Conservation (phyloP, 2,113 vertebrate species). For the Gulo gulo region DNA sequence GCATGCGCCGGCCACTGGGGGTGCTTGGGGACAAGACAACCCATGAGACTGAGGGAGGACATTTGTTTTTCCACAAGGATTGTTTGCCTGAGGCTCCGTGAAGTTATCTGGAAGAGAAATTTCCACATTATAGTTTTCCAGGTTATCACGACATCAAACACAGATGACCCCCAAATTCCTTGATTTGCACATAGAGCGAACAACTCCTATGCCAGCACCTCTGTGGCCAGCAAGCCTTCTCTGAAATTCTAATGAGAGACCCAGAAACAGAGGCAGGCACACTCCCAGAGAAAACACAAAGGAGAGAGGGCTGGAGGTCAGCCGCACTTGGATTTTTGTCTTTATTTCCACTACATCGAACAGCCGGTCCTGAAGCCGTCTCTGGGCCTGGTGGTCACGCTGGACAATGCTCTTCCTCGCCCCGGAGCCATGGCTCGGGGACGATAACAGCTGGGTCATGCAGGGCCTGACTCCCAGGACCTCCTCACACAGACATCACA, state of each 20-base stretch:
- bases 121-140: background rate
- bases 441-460: conserved; percentile 6
- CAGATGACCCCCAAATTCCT: background rate
- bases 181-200: background rate
- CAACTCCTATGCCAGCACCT: background rate
- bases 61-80: background rate
- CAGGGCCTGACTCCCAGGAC: conserved; percentile 27
- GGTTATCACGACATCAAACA: background rate
- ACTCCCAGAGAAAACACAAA: conserved; percentile 44
- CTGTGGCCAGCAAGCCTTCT: background rate
- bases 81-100: background rate
- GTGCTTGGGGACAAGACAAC: background rate
- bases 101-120: background rate
- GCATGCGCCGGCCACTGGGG: background rate
- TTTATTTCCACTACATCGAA: conserved; percentile 73
- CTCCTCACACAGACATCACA: conserved; percentile 37
- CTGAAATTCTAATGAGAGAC: conserved; percentile 34
- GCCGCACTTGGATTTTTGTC: conserved; percentile 78
- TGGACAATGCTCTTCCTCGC: conserved; percentile 62
- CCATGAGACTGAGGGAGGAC: background rate
- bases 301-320: conserved; percentile 52
- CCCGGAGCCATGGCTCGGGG: conserved; percentile 61
- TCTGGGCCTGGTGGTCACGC: conserved; percentile 68
- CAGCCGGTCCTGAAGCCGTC: conserved; percentile 68
- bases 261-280: conserved; percentile 11